Conservation (phyloP, 2,797 vertebrate species). For the Halcyon badia region DNA sequence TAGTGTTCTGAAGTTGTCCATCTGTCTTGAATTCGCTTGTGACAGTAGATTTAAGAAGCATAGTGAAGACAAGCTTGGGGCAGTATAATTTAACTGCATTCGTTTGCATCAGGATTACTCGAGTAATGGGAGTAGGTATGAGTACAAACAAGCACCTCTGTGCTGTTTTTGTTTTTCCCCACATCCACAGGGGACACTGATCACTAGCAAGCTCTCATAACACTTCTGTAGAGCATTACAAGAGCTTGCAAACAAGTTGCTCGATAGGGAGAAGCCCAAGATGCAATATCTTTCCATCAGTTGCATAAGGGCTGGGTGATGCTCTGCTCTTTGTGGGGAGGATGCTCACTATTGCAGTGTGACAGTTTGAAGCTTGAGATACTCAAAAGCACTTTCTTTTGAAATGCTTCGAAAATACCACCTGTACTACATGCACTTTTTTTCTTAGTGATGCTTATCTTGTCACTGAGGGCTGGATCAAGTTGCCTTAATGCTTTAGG, state of each 20-base stretch:
- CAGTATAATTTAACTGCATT: background rate
- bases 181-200: constrained; percentile 64
- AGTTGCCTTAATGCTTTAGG: background rate
- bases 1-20: background rate
- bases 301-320: constrained; percentile 72
- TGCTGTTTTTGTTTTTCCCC: background rate
- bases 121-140: background rate
- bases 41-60: background rate
- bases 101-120: constrained; percentile 20
- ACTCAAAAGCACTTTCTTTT: background rate
- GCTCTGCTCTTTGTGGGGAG: background rate
- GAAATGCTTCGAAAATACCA: constrained; percentile 36
- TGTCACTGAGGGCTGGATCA: background rate
- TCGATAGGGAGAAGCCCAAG: constrained; percentile 49
- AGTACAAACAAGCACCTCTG: constrained; percentile 32
- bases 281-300: constrained; percentile 43
- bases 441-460: background rate
- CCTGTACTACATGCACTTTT: background rate
- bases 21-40: background rate
- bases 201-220: background rate
- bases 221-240: constrained; percentile 25
- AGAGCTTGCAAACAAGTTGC: constrained; percentile 60
- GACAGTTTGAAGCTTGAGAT: background rate
- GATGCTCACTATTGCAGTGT: background rate
- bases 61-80: background rate